A percentile compares a stretch with the other conserved stretches of the same genome.
phyloP scores from a whole-genome alignment of 2,797 vertebrate species.

The Liparis tanakae region DNA sequence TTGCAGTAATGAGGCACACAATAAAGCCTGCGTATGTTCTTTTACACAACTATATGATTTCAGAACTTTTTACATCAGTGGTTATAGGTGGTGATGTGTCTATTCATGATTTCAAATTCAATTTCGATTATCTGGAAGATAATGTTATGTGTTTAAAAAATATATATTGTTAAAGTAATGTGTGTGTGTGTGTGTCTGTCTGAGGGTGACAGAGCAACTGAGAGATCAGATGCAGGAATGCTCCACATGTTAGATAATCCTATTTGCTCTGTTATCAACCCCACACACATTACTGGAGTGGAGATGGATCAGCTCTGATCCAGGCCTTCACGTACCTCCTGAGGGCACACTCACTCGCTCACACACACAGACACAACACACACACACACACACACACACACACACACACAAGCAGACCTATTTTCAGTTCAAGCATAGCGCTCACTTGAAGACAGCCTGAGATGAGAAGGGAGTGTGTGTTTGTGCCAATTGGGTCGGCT shows the following conservation, averaged over 20 bases:
- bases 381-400: constrained; percentile 16
- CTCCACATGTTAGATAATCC: constrained; percentile 75
- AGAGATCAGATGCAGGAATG: constrained; percentile 64
- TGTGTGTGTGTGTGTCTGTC: constrained; percentile 19
- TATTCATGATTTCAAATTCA: too few species aligned
- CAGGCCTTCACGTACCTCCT: constrained; percentile 54
- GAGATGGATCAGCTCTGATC: constrained; percentile 71
- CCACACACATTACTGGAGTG: constrained; percentile 67
- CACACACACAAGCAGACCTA: constrained; percentile 42
- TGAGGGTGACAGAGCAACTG: constrained; percentile 14
- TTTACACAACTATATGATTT: too few species aligned
- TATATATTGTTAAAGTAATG: too few species aligned
- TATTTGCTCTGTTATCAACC: constrained; percentile 71
- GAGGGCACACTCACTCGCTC: constrained; percentile 38
- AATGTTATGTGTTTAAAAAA: too few species aligned
- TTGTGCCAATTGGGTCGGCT: constrained; percentile 50
- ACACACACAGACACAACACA: constrained; percentile 18
- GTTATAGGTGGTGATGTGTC: too few species aligned
- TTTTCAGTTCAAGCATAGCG: constrained; percentile 55
- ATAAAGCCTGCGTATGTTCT: too few species aligned
- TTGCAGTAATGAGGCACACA: too few species aligned
- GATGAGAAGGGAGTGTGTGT: constrained; percentile 35
- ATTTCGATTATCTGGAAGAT: too few species aligned
- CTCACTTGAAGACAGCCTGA: constrained; percentile 50
- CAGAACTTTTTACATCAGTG: too few species aligned